phyloP scores from a whole-genome alignment of 2,888 invertebrate species.

The Drosophila picticornis region DNA sequence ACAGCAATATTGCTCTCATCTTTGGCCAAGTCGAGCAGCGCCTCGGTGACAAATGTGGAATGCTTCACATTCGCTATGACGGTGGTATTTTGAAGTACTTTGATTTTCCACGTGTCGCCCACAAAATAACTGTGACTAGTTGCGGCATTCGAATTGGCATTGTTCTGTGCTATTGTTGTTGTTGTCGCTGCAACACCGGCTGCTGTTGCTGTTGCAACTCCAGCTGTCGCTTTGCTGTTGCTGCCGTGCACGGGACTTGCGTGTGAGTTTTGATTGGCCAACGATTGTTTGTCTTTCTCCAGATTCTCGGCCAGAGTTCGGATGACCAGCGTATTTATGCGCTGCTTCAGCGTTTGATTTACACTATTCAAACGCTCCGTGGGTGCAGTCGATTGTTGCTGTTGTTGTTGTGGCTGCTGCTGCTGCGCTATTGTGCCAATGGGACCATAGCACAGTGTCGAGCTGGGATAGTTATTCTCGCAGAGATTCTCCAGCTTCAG shows the following conservation, averaged over 20 bases:
- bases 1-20: constrained; percentile 87
- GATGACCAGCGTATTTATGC: constrained; percentile 94
- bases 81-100: constrained; percentile 92
- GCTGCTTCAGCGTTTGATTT: constrained; percentile 93
- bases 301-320: constrained; percentile 95
- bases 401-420: constrained; percentile 10
- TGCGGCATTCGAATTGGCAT: constrained; percentile 83
- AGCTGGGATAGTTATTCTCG: constrained; percentile 85
- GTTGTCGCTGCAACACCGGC: constrained; percentile 84
- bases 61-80: constrained; percentile 93
- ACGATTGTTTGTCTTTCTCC: constrained; percentile 85
- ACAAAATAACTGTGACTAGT: constrained; percentile 85
- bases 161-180: constrained; percentile 25
- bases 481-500: constrained; percentile 85
- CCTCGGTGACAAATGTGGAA: constrained; percentile 91
- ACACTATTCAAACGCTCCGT: constrained; percentile 83
- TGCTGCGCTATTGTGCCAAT: constrained; percentile 40
- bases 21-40: constrained; percentile 87
- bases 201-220: constrained; percentile 3
- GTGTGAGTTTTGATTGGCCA: constrained; percentile 82
- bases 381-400: constrained; percentile 38
- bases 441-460: constrained; percentile 87
- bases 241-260: constrained; percentile 81
- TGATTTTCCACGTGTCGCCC: constrained; percentile 92
- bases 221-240: constrained; percentile 36